Conservation (phyloP, 2,888 invertebrate genomes). For the Synanthedon vespiformis region DNA sequence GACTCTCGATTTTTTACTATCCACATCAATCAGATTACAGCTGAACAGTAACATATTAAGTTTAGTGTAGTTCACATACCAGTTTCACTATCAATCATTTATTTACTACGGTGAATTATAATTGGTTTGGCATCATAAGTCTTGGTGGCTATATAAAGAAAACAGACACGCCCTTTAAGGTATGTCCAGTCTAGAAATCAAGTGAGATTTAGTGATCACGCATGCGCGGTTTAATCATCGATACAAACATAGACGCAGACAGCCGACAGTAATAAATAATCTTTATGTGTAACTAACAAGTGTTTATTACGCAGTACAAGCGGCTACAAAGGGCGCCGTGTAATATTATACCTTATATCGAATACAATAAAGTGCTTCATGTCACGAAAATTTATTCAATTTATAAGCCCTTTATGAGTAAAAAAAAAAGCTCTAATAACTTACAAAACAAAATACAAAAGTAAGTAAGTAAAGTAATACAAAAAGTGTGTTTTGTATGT, state of each 20-base stretch:
- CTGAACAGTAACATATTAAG: not conserved
- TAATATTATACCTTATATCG: too few species aligned
- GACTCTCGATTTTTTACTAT: too few species aligned
- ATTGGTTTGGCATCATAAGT: not conserved
- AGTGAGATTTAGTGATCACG: not conserved
- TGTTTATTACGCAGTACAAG: too few species aligned
- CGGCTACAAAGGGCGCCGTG: too few species aligned
- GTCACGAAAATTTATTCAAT: too few species aligned
- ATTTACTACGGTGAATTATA: not conserved
- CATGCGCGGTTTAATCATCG: not conserved
- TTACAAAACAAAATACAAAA: too few species aligned
- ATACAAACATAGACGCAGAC: not conserved
- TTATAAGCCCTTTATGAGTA: too few species aligned
- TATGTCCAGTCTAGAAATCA: not conserved
- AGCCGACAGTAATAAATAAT: not conserved
- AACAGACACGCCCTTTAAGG: not conserved
- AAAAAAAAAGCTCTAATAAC: too few species aligned
- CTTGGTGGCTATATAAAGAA: not conserved
- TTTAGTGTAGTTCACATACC: not conserved
- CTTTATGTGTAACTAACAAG: not conserved
- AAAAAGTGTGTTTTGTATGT: too few species aligned
- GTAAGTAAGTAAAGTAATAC: too few species aligned
- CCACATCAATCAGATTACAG: too few species aligned
- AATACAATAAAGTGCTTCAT: too few species aligned
- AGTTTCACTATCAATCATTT: not conserved